Evolutionary conservation across 2,113 vertebrate species (phyloP).

Genomic region (Urocitellus parryii): DNA sequence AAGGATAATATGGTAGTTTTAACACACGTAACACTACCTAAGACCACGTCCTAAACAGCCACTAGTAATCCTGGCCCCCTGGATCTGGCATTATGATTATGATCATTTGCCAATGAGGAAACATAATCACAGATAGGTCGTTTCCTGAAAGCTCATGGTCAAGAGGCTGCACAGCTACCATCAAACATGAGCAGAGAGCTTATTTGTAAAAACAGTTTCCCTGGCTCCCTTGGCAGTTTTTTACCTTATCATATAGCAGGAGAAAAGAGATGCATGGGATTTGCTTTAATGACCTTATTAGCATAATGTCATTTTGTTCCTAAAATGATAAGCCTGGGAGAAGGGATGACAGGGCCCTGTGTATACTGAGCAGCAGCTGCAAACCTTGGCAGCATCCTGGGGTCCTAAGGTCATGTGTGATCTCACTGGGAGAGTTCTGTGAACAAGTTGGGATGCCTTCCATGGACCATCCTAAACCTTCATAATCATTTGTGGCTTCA

Average conservation of each 20-base stretch:
- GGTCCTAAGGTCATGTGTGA: background rate
- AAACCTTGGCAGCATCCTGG: background rate
- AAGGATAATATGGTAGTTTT: too few species aligned
- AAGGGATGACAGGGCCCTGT: rapidly evolving
- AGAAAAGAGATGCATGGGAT: background rate
- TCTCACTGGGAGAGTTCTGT: too few species aligned
- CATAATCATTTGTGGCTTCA: background rate
- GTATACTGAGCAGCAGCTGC: background rate
- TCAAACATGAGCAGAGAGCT: background rate
- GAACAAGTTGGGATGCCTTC: background rate
- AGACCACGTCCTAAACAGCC: too few species aligned
- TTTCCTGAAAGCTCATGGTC: background rate
- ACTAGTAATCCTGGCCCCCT: background rate
- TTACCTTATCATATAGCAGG: background rate
- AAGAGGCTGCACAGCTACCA: background rate
- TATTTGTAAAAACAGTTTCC: background rate
- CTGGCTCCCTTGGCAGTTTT: background rate
- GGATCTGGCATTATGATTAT: too few species aligned
- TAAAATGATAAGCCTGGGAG: background rate
- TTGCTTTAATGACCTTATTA: background rate
- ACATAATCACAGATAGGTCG: background rate
- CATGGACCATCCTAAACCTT: rapidly evolving
- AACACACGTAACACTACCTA: background rate
- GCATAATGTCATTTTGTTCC: background rate
- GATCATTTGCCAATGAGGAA: background rate